These are phyloP conservation scores for Agelaius phoeniceus DNA, from an alignment of 2,113 vertebrate genomes.

Conservation along the genomic window DNA sequence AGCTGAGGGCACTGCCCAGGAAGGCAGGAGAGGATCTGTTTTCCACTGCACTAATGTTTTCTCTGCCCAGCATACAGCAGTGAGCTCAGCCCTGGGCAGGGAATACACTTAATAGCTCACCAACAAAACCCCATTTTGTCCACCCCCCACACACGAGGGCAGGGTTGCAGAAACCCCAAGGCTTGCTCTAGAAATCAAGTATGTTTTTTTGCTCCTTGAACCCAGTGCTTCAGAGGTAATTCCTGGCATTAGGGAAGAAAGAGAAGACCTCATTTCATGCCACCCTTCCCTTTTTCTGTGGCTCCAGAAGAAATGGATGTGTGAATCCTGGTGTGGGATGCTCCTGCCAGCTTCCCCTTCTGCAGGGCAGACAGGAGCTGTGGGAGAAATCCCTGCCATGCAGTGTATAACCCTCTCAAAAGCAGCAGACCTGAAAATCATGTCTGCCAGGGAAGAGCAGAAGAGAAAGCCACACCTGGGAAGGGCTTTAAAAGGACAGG, in stretches of 20 bases:
- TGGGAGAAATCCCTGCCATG: background rate
- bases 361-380: background rate
- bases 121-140: background rate
- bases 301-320: background rate
- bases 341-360: background rate
- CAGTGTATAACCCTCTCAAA: background rate
- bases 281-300: background rate
- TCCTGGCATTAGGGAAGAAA: background rate
- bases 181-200: background rate
- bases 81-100: background rate
- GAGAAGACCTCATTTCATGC: background rate
- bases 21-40: background rate
- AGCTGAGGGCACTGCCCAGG: background rate
- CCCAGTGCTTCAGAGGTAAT: background rate
- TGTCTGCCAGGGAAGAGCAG: background rate
- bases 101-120: background rate
- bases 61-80: background rate
- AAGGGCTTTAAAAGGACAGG: background rate
- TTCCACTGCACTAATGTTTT: background rate
- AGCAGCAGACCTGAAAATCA: background rate
- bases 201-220: background rate
- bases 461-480: background rate
- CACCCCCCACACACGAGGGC: background rate
- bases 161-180: background rate
- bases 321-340: background rate